Evolutionary conservation across 2,113 vertebrate species (phyloP), one percentile per base, ranked within the genome.

Genomic region (Toxotes chatareus): DNA sequence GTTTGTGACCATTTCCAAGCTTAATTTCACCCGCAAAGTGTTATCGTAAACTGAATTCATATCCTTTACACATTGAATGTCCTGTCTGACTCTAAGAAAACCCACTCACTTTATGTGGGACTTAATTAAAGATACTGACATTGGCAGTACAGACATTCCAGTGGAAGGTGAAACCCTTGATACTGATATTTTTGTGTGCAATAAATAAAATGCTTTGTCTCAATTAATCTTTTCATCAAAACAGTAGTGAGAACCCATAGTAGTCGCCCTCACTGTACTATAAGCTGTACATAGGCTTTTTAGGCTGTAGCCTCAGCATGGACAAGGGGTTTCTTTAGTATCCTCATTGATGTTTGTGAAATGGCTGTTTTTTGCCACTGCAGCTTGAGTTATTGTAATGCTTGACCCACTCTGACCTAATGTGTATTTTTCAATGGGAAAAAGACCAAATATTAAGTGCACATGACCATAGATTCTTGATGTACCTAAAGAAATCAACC

Each of bases 241-340:
- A 55, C 70, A 1, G 56, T 53, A 60, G 63, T 63, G 66, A 79
- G 42, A 67, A 38, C 73, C 67, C 32, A 66, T 3, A 67, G 47
- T 47, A 64, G 69, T 78, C 38, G 4, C 80, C 55, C 86, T 79
- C 70, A 76, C 82, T 90, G 91, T 80, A 72, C 80, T 61, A 60
- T 79, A 62, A 53, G 89, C 90, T 91, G 86, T 93, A 93, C 61
- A 92, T 91, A 91, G 38, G 86, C 85, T 82, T 44, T 62, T 9
- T 64, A 79, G 75, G 86, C 74, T 57, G 55, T 79, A 71, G 68
- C 86, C 80, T 73, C 62, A 72, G 86, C 81, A 70, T 84, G 59
- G 65, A 90, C 88, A 60, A 55, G 65, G 75, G 63, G 55, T 80
- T 73, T 78, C 62, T 79, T 65, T 76, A 72, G 23, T 59, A 71